Evolutionary conservation across 53 echinoderm and acorn worm genomes (phyloP).

Genomic region (Antedon mediterranea): DNA sequence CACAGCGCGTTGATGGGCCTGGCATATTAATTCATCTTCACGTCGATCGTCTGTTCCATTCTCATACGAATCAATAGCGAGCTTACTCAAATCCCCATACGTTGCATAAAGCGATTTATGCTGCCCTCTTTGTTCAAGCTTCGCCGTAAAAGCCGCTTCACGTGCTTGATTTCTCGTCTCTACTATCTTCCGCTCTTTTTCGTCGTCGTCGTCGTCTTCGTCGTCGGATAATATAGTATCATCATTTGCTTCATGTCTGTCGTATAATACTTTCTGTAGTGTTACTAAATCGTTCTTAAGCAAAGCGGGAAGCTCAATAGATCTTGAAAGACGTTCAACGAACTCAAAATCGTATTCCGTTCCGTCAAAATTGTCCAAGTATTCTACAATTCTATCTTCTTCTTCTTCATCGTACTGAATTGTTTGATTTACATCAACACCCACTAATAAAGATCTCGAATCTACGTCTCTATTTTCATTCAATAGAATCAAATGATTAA

Average conservation of each 20-base stretch:
- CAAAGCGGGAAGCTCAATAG: background rate
- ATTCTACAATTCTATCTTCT: background rate
- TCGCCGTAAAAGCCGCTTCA: background rate
- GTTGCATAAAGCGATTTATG: background rate
- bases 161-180: background rate
- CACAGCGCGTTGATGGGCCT: background rate
- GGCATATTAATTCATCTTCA: conserved; percentile 1
- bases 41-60: background rate
- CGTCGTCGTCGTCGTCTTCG: background rate
- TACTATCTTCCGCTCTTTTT: background rate
- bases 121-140: background rate
- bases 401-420: no score
- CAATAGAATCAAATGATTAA: background rate
- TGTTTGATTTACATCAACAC: background rate
- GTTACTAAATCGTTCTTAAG: background rate
- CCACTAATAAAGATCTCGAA: background rate
- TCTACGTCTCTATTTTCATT: background rate
- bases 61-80: background rate
- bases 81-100: background rate
- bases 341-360: background rate
- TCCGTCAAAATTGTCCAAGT: background rate
- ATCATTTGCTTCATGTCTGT: background rate
- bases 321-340: background rate
- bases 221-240: background rate
- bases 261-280: background rate